These are phyloP conservation scores for Lepidurus apus DNA, from an alignment of 1,140 invertebrate species.

Conservation along the genomic window DNA sequence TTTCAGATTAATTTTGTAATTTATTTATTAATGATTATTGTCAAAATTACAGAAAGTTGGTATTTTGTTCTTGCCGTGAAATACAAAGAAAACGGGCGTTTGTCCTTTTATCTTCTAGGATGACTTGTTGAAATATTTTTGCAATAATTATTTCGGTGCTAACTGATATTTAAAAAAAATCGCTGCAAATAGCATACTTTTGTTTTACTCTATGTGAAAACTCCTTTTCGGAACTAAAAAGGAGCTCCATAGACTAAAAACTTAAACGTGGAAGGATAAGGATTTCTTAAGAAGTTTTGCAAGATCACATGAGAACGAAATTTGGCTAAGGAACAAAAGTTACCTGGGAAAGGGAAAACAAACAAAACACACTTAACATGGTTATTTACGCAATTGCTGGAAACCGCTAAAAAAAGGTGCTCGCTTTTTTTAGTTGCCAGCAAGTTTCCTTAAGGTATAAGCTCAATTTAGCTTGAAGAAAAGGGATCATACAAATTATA, in stretches of 20 bases:
- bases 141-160: too few relatives aligned
- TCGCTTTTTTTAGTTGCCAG: slow-evolving; percentile 5
- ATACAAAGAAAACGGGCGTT: background rate
- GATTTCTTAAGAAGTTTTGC: background rate
- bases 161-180: too few relatives aligned
- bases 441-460: background rate
- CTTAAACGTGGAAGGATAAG: background rate
- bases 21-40: slow-evolving; percentile 23
- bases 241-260: slow-evolving; percentile 18
- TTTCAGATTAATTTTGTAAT: background rate
- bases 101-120: background rate
- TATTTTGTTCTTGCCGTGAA: slow-evolving; percentile 18
- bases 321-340: slow-evolving; percentile 5
- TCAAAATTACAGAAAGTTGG: slow-evolving; percentile 15
- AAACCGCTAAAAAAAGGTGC: slow-evolving; percentile 4
- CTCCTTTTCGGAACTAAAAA: slow-evolving; percentile 1
- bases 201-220: background rate
- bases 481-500: slow-evolving; percentile 9
- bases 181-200: background rate
- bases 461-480: slow-evolving; percentile 10
- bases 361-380: slow-evolving; percentile 10
- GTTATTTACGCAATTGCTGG: slow-evolving; percentile 21
- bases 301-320: background rate
- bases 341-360: slow-evolving; percentile 12
- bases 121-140: background rate